A percentile compares a stretch with the other conserved stretches of the same genome.
These are phyloP conservation scores for Agelastica alni DNA, from an alignment of 2,888 invertebrate genomes.

Conservation along the genomic window DNA sequence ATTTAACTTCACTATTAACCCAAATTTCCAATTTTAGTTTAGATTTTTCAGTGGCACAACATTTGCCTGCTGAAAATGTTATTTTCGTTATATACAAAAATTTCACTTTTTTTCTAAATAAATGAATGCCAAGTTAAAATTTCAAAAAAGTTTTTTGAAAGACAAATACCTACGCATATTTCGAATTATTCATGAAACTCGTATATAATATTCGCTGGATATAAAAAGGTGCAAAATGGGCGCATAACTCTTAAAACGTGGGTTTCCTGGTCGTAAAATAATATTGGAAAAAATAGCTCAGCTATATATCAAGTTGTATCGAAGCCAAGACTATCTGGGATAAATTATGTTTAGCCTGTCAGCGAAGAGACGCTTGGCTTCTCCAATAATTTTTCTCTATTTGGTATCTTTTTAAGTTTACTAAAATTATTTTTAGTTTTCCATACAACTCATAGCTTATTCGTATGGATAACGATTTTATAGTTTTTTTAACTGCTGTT, in stretches of 20 bases:
- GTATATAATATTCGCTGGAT: slow-evolving; percentile 20
- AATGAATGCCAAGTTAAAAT: no score
- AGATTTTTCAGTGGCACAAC: no score
- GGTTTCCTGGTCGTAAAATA: slow-evolving; percentile 32
- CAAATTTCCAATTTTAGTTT: no score
- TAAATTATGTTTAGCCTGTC: slow-evolving; percentile 46
- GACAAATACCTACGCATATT: slow-evolving; percentile 16
- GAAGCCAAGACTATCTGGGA: slow-evolving; percentile 37
- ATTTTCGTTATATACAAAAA: no score
- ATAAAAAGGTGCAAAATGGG: slow-evolving; percentile 28
- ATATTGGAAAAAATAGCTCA: slow-evolving; percentile 39
- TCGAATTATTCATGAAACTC: slow-evolving; percentile 13
- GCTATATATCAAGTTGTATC: slow-evolving; percentile 47
- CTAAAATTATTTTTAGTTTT: slow-evolving; percentile 38
- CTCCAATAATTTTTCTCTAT: slow-evolving; percentile 48
- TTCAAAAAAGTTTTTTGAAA: slow-evolving; percentile 5
- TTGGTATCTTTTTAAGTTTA: slow-evolving; percentile 42
- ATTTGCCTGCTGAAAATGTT: no score
- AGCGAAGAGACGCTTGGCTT: slow-evolving; percentile 45
- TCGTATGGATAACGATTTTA: no score
- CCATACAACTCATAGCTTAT: not conserved
- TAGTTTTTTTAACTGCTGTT: no score
- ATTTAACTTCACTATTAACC: no score
- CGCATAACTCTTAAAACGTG: slow-evolving; percentile 35
- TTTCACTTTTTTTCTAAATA: no score